A percentile compares a stretch with the other conserved stretches of the same genome.
phyloP scores from a whole-genome alignment of 2,113 vertebrate species.

The Kryptolebias marmoratus region DNA sequence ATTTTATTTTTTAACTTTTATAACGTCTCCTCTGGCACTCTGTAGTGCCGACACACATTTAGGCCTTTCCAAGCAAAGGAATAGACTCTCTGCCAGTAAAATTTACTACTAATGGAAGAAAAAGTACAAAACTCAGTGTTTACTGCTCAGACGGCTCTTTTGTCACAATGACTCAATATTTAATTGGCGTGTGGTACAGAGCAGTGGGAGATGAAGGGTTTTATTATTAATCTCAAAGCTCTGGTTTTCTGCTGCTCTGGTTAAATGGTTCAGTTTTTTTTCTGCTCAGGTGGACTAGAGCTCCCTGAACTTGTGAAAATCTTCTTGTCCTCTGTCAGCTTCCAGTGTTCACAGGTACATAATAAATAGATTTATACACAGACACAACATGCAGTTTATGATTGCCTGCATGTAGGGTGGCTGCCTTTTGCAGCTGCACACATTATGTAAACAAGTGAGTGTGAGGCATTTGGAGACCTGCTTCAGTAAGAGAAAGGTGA shows the following conservation, averaged over 20 bases:
- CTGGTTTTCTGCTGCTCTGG: conserved; percentile 20
- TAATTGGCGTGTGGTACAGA: conserved; percentile 39
- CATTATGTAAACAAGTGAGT: background rate
- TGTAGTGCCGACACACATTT: conserved; percentile 31
- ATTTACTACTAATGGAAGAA: conserved; percentile 22
- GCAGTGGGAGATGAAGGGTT: conserved; percentile 16
- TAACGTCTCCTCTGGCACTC: conserved; percentile 43
- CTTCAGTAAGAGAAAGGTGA: conserved; percentile 11
- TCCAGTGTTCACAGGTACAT: background rate
- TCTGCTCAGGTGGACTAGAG: background rate
- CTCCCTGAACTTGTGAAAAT: background rate
- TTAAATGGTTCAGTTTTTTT: conserved; percentile 14
- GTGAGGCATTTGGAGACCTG: conserved; percentile 16
- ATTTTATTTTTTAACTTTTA: conserved; percentile 52
- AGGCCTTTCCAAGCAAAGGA: conserved; percentile 15
- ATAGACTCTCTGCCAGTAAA: conserved; percentile 4
- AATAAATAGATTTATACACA: background rate
- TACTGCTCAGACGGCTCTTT: conserved; percentile 38
- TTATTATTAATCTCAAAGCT: conserved; percentile 27
- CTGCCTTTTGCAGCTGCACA: background rate
- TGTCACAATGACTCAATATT: conserved; percentile 42
- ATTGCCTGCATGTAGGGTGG: background rate
- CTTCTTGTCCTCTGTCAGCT: background rate
- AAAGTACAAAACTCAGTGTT: conserved; percentile 24
- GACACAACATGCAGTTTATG: background rate